Conservation (phyloP, 1,140 invertebrate genomes). For the Bombus difficillimus region DNA sequence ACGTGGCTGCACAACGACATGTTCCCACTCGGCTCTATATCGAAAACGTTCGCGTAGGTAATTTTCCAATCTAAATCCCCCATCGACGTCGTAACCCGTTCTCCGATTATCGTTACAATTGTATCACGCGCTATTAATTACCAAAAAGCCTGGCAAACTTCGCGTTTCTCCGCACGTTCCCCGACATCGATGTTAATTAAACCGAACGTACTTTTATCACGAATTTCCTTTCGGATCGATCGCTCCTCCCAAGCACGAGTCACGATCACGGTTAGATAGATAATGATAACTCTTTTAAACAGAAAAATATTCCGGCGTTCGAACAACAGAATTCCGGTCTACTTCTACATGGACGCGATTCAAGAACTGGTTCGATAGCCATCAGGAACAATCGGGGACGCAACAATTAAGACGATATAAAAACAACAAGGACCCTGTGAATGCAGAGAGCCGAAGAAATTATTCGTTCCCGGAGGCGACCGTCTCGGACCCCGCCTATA, state of each 20-base stretch:
- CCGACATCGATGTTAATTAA: constrained; percentile 3
- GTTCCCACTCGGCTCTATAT: constrained; percentile 26
- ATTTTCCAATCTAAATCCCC: background rate
- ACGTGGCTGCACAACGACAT: constrained; percentile 45
- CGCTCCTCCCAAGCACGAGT: background rate
- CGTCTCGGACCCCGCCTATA: background rate
- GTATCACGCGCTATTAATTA: background rate
- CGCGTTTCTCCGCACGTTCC: background rate
- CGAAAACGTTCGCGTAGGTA: background rate
- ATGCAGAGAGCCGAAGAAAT: constrained; percentile 29
- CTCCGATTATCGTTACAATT: background rate
- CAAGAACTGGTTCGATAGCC: constrained; percentile 24
- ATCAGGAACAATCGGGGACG: constrained; percentile 32
- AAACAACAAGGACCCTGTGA: constrained; percentile 6
- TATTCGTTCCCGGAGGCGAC: constrained; percentile 30
- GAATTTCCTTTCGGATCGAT: background rate
- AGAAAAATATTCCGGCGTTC: background rate
- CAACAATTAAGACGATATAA: constrained; percentile 24
- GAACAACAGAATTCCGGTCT: constrained; percentile 7
- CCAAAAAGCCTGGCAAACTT: background rate
- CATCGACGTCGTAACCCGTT: background rate
- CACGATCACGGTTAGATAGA: background rate
- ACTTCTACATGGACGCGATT: background rate
- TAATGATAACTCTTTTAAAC: background rate
- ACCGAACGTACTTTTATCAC: background rate